Conservation (phyloP, 1,140 invertebrate genomes). For the Diploscapter pachys region DNA sequence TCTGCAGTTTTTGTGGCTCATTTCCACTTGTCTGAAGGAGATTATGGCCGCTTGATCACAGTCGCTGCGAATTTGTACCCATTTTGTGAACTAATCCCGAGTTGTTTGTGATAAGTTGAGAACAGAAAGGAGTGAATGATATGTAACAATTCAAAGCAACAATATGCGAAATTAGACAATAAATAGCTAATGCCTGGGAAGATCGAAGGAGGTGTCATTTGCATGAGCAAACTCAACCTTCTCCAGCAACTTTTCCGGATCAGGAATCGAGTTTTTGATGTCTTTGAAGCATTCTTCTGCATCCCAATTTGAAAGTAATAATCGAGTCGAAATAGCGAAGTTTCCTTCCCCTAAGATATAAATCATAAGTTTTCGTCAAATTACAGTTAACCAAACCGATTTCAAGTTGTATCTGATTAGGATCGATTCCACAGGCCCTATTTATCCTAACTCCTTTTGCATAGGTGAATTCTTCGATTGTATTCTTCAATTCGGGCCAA, state of each 20-base stretch:
- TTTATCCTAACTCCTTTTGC: slow-evolving; percentile 49
- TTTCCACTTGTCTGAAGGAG: too few species aligned
- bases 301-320: slow-evolving; percentile 42
- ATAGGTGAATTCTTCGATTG: slow-evolving; percentile 51
- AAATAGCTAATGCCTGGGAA: too few species aligned
- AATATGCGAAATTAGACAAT: too few species aligned
- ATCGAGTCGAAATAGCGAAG: slow-evolving; percentile 46
- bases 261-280: slow-evolving; percentile 48
- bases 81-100: too few species aligned
- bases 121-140: too few species aligned
- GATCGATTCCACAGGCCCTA: slow-evolving; percentile 50
- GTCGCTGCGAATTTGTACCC: too few species aligned
- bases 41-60: too few species aligned
- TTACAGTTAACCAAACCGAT: slow-evolving; percentile 7
- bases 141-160: too few species aligned
- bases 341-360: slow-evolving; percentile 38
- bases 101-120: too few species aligned
- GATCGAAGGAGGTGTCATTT: too few species aligned
- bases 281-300: slow-evolving; percentile 44
- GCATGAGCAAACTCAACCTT: not conserved
- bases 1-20: too few species aligned
- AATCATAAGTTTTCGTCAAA: not conserved
- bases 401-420: slow-evolving; percentile 31
- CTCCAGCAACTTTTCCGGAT: slow-evolving; percentile 49
- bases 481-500: slow-evolving; percentile 52